Evolutionary conservation across 2,113 vertebrate species (phyloP).

Genomic region (Gulo gulo): DNA sequence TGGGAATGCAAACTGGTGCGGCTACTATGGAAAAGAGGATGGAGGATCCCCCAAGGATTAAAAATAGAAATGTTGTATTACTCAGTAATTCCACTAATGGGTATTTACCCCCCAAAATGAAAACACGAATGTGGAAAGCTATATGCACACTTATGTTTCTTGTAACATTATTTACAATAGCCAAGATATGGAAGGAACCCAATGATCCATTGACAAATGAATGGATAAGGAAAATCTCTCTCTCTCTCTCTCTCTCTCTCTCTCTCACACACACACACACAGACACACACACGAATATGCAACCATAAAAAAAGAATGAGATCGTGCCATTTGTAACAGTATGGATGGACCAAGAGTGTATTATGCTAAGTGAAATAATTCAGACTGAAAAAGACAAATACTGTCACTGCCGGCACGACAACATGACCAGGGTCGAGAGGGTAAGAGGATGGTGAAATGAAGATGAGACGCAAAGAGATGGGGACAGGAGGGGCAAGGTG

Average conservation of each 20-base stretch:
- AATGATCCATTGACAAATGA: background rate
- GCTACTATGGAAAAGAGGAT: background rate
- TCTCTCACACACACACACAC: background rate
- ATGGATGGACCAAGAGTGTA: background rate
- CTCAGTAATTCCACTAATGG: background rate
- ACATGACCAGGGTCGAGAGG: no score
- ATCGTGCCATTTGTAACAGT: background rate
- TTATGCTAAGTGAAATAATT: background rate
- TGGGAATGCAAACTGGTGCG: background rate
- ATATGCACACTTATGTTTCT: background rate
- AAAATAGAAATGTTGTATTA: background rate
- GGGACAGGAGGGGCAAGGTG: no score
- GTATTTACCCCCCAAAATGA: background rate
- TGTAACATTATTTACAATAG: background rate
- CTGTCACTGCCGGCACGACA: no score
- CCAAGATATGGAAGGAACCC: background rate
- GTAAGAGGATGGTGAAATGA: no score
- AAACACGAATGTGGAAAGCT: background rate
- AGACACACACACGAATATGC: background rate
- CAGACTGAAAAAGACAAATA: background rate
- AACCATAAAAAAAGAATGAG: background rate
- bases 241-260: no score
- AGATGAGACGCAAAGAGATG: no score
- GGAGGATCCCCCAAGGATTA: background rate
- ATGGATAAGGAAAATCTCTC: background rate